Conservation (phyloP, 2,888 invertebrate genomes). For the Rotaria magnacalcarata region DNA sequence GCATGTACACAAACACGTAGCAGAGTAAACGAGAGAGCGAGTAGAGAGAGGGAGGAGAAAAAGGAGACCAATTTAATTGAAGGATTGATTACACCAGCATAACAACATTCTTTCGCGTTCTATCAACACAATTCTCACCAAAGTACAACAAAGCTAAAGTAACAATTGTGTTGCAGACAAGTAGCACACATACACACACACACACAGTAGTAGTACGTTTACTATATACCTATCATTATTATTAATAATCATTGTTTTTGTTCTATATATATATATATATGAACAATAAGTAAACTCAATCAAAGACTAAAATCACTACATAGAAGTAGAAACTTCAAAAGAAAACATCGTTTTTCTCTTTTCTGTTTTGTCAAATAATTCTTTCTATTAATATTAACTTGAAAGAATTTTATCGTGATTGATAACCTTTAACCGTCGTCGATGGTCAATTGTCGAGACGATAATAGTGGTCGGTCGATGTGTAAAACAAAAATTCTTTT, state of each 20-base stretch:
- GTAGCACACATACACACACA: neutral
- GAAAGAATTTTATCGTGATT: constrained; percentile 8
- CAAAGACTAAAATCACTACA: too few relatives aligned
- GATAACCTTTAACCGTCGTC: constrained; percentile 29
- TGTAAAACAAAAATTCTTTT: neutral
- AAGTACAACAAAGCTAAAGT: neutral
- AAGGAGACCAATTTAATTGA: constrained; percentile 1
- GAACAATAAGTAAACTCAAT: neutral
- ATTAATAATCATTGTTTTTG: too few relatives aligned
- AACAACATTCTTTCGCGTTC: constrained; percentile 14
- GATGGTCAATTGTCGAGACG: constrained; percentile 9
- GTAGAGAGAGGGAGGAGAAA: neutral
- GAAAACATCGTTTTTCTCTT: neutral
- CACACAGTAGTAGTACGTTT: neutral
- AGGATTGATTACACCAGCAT: constrained; percentile 11
- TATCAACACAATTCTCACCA: constrained; percentile 5
- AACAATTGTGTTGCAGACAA: neutral
- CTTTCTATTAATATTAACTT: neutral
- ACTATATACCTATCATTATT: neutral
- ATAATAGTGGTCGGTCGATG: neutral
- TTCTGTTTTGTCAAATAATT: neutral
- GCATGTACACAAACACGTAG: neutral
- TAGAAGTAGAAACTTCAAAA: neutral
- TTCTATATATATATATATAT: neutral
- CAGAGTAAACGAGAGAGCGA: neutral